Evolutionary conservation across 2,888 invertebrate genomes (phyloP).

Genomic region (Latheticus oryzae): DNA sequence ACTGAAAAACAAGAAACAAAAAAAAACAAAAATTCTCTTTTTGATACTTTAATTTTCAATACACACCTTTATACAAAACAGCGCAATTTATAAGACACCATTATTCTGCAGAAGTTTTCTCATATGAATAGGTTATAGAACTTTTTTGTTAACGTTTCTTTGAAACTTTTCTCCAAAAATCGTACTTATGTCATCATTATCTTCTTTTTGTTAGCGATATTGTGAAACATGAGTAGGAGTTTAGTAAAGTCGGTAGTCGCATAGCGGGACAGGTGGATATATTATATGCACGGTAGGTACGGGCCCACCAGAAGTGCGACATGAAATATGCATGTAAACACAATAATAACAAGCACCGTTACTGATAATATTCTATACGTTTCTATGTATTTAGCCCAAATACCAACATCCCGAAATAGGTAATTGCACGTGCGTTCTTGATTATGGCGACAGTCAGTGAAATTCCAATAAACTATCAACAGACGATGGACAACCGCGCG

Average conservation of each 20-base stretch:
- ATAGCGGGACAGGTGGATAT: conserved; percentile 32
- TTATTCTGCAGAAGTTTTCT: not conserved
- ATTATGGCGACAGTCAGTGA: conserved; percentile 50
- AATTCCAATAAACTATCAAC: conserved; percentile 58
- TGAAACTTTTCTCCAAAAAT: not conserved
- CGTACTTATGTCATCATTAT: conserved; percentile 18
- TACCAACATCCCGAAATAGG: conserved; percentile 28
- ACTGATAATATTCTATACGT: conserved; percentile 31
- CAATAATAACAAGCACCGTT: conserved; percentile 39
- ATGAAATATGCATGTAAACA: conserved; percentile 39
- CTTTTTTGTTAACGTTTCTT: not conserved
- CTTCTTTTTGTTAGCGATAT: conserved; percentile 21
- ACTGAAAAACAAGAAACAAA: too few relatives aligned
- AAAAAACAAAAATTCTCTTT: conserved; percentile 1
- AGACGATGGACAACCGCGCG: conserved; percentile 51
- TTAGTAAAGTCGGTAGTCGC: conserved; percentile 33
- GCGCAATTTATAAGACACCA: too few relatives aligned
- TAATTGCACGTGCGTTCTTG: conserved; percentile 41
- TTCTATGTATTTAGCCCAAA: conserved; percentile 30
- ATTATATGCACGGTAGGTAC: conserved; percentile 30
- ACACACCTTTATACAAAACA: too few relatives aligned
- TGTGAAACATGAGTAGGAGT: conserved; percentile 30
- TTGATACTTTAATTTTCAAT: too few relatives aligned
- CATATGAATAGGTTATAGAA: conserved; percentile 1
- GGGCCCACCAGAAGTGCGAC: conserved; percentile 38